Evolutionary conservation across 2,888 invertebrate species (phyloP).

Genomic region (Tachystola acroxantha): DNA sequence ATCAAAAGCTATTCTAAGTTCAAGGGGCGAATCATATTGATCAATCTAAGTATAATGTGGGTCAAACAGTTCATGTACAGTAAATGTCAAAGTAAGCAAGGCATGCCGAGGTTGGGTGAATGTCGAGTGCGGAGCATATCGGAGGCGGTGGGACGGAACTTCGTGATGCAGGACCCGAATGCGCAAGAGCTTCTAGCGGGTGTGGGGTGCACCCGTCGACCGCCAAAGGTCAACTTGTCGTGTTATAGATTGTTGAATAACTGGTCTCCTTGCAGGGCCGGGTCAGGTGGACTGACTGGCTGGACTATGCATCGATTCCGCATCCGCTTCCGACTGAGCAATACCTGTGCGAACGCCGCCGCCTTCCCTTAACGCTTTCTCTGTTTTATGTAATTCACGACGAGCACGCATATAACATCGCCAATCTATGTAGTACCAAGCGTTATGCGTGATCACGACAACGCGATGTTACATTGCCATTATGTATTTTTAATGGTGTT

Average conservation of each 20-base stretch:
- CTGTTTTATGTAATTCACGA: constrained; percentile 46
- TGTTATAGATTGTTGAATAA: constrained; percentile 59
- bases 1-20: constrained; percentile 21
- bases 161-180: constrained; percentile 11
- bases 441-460: constrained; percentile 30
- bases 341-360: too few relatives aligned
- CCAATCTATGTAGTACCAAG: constrained; percentile 11
- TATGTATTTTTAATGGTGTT: constrained; percentile 9
- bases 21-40: constrained; percentile 26
- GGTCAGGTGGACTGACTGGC: constrained; percentile 40
- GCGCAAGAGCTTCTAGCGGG: constrained; percentile 20
- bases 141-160: constrained; percentile 3
- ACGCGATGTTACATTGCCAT: constrained; percentile 15
- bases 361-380: constrained; percentile 52
- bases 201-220: constrained; percentile 7
- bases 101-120: constrained; percentile 39
- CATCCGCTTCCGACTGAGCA: constrained; percentile 62
- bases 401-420: constrained; percentile 12
- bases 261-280: constrained; percentile 58
- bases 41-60: constrained; percentile 6
- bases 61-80: constrained; percentile 29
- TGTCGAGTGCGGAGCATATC: constrained; percentile 20
- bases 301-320: constrained; percentile 45
- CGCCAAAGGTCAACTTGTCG: constrained; percentile 55
- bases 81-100: constrained; percentile 44